These are phyloP conservation scores for Gorsachius magnificus DNA, from an alignment of 2,797 vertebrate species.

Conservation along the genomic window DNA sequence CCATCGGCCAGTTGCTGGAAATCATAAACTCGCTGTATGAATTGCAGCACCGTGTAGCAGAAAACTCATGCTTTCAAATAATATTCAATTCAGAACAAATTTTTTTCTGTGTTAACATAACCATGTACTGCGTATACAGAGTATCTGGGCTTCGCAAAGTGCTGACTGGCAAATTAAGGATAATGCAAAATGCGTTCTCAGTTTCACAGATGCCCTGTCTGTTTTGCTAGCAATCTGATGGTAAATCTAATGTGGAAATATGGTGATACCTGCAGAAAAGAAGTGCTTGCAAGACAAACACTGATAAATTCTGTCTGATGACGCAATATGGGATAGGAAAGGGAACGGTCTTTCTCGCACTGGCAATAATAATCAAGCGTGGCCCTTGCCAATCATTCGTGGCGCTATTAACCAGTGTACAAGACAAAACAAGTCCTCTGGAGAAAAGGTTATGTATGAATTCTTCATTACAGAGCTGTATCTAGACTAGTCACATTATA, in stretches of 20 bases:
- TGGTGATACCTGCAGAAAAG: neutral
- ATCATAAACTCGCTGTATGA: neutral
- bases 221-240: neutral
- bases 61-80: neutral
- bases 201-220: neutral
- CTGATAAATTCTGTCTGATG: neutral
- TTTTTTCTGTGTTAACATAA: neutral
- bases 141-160: neutral
- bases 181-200: neutral
- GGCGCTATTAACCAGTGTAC: neutral
- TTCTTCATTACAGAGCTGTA: neutral
- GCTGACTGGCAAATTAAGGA: neutral
- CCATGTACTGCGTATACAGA: rapidly evolving
- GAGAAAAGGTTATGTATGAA: neutral
- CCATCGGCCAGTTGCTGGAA: neutral
- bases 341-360: neutral
- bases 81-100: neutral
- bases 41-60: neutral
- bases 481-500: no score
- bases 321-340: neutral
- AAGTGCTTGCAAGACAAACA: neutral
- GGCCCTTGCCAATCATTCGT: neutral
- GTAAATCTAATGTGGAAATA: neutral
- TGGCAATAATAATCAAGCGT: neutral
- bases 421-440: neutral